Conservation (phyloP, 2,113 vertebrate genomes). For the Telmatochromis bifrenatus region DNA sequence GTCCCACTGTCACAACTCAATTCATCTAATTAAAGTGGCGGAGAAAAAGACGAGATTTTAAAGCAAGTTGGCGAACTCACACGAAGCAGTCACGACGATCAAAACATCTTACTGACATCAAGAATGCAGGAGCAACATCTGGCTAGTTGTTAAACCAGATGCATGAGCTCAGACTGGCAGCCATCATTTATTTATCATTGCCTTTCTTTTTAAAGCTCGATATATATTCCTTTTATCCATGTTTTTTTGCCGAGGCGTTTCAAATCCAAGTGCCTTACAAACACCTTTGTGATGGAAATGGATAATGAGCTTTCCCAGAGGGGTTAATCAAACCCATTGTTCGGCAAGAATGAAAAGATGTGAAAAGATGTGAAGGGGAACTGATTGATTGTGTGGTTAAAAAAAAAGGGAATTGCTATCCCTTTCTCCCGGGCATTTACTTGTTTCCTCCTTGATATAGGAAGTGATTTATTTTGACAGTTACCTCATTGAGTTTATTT, state of each 20-base stretch:
- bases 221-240: conserved; percentile 29
- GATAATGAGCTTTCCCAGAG: conserved; percentile 41
- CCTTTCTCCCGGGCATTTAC: conserved; percentile 15
- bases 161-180: neutral
- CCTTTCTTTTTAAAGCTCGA: neutral
- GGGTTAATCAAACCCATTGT: conserved; percentile 58
- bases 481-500: conserved; percentile 53
- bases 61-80: neutral
- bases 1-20: neutral
- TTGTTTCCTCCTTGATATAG: conserved; percentile 31
- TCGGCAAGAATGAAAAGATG: conserved; percentile 11
- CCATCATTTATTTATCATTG: neutral
- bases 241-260: neutral
- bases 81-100: neutral
- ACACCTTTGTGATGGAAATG: conserved; percentile 61
- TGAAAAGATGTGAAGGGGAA: conserved; percentile 37
- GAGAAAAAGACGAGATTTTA: neutral
- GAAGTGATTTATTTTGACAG: conserved; percentile 67
- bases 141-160: neutral
- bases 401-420: neutral
- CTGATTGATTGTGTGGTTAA: conserved; percentile 38
- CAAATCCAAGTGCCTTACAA: conserved; percentile 11
- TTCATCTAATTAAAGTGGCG: neutral
- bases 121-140: neutral
- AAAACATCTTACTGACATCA: neutral